Evolutionary conservation across 2,113 vertebrate genomes (phyloP), one percentile per base, ranked within the genome.

Genomic region (Pituophis catenifer): DNA sequence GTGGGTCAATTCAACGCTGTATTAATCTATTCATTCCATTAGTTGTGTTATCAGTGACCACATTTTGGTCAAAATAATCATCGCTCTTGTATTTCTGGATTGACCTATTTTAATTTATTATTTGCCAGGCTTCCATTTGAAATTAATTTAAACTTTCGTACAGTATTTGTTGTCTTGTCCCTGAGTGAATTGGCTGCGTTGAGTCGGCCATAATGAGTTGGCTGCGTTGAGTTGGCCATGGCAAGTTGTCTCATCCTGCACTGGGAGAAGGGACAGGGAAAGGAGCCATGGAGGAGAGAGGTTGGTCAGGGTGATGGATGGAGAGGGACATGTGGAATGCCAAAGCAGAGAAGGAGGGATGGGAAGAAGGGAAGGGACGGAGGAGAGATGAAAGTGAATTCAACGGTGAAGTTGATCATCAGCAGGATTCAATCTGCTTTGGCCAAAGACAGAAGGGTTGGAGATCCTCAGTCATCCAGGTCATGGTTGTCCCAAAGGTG

Each of bases 271-370:
- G 44, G 33, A 33, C 70, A 38, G 13, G 89, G 2, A 3, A 3
- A 3, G 0, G 0, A n/a, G 44, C 52, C 23, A 48, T 1, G 8
- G 0, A 33, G 23, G 26, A 1, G 53, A 0, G 3, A 91, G 29
- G 1, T 48, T 33, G 89, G 55, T 38, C 17, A 8, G 55, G 89
- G 75, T 86, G 29, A 17, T 1, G 91, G 23, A 91, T 88, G 58
- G 1, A 88, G 15, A 5, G 26, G 23, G 17, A 55, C 21, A 38
- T 86, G 89, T 6, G 2, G 19, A 58, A 75, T 19, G 88, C 23
- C 91, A 65, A 91, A 13, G 0, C 70, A 3, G 44, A 8, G 52
- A 2, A 17, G 24, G 6, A 9, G 53, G 21, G 23, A 59, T 10
- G 8, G 10, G 44, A 8, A 38, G 52, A 13, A 50, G 52, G n/a